These are phyloP conservation scores for Agriotes lineatus DNA, from an alignment of 2,888 invertebrate genomes.

Conservation along the genomic window DNA sequence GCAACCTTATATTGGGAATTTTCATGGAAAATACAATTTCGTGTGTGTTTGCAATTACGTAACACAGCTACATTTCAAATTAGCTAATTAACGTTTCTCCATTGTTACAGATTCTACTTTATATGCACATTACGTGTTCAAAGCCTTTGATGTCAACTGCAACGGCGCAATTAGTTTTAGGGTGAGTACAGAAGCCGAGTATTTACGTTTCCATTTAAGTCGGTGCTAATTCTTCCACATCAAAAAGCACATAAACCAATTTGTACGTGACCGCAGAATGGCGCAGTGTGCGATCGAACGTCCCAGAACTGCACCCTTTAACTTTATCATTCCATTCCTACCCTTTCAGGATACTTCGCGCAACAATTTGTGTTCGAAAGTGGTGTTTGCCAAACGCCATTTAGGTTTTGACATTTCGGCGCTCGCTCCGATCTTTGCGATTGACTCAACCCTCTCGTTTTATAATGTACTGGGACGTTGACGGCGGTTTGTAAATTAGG, in stretches of 20 bases:
- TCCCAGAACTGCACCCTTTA: slow-evolving; percentile 43
- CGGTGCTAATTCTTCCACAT: not conserved
- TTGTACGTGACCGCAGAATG: slow-evolving; percentile 51
- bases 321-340: slow-evolving; percentile 41
- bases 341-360: slow-evolving; percentile 3
- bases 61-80: no score
- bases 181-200: slow-evolving; percentile 82
- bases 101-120: slow-evolving; percentile 89
- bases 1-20: no score
- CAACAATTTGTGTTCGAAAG: not conserved
- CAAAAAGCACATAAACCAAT: slow-evolving; percentile 30
- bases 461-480: no score
- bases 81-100: no score
- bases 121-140: slow-evolving; percentile 99
- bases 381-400: no score
- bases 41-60: no score
- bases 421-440: no score
- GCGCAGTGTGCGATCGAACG: slow-evolving; percentile 52
- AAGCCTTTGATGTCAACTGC: slow-evolving; percentile 97
- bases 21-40: no score
- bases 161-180: slow-evolving; percentile 97
- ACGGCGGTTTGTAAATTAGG: no score
- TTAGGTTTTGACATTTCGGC: no score
- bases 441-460: no score
- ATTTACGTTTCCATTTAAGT: not conserved